phyloP scores from a whole-genome alignment of 2,113 vertebrate genomes.

The Beaufortia kweichowensis region DNA sequence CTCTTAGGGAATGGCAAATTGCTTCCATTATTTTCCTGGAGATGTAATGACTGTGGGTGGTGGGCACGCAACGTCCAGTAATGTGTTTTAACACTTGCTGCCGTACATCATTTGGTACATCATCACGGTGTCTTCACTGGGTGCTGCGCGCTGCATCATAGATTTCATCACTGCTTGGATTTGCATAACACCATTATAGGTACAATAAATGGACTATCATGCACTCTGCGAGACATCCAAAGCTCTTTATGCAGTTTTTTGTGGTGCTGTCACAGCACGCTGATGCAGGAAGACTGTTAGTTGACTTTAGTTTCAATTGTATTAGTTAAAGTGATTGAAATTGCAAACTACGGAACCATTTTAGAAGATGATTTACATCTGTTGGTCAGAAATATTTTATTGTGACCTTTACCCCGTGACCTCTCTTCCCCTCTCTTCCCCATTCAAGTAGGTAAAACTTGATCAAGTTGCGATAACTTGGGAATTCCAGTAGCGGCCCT shows the following conservation, averaged over 20 bases:
- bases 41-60: slow-evolving; percentile 17
- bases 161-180: not conserved
- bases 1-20: slow-evolving; percentile 5
- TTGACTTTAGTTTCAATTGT: too few relatives aligned
- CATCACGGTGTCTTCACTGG: not conserved
- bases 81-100: slow-evolving; percentile 28
- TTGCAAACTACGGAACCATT: too few relatives aligned
- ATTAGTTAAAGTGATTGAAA: too few relatives aligned
- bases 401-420: too few relatives aligned
- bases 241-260: not conserved
- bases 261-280: too few relatives aligned
- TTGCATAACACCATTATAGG: not conserved
- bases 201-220: not conserved
- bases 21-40: slow-evolving; percentile 30
- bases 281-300: too few relatives aligned
- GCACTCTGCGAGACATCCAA: not conserved
- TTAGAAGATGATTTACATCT: too few relatives aligned
- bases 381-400: too few relatives aligned
- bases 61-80: slow-evolving; percentile 21
- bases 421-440: too few relatives aligned
- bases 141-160: not conserved
- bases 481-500: too few relatives aligned
- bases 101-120: not conserved
- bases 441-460: too few relatives aligned
- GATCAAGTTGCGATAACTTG: too few relatives aligned